Evolutionary conservation across 2,888 invertebrate species (phyloP).

Genomic region (Ctenicera cuprea): DNA sequence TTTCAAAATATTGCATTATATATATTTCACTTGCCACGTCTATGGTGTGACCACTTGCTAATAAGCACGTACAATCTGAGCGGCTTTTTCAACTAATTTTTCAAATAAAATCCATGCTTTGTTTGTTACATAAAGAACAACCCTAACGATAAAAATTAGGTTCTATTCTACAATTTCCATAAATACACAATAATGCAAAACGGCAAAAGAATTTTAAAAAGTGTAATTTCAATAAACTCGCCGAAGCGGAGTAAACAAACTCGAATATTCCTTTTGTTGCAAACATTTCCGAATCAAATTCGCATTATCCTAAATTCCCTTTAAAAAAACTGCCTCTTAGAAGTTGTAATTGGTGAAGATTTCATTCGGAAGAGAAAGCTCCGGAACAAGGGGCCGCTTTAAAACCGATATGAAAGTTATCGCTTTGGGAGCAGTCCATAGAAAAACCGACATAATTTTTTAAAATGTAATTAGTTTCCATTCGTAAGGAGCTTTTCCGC

Average conservation of each 20-base stretch:
- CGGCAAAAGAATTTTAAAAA: background rate
- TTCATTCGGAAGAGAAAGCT: slow-evolving; percentile 2
- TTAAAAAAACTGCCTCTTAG: slow-evolving; percentile 15
- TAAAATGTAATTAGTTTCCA: slow-evolving; percentile 50
- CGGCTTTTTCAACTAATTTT: too few species aligned
- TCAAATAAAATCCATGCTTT: too few species aligned
- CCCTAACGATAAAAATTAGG: too few species aligned
- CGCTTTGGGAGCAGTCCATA: slow-evolving; percentile 27
- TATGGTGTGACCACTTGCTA: too few species aligned
- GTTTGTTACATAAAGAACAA: too few species aligned
- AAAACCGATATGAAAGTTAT: slow-evolving; percentile 35
- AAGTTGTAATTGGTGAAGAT: slow-evolving; percentile 17
- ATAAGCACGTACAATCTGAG: too few species aligned
- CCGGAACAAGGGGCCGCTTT: slow-evolving; percentile 3
- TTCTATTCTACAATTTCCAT: too few species aligned
- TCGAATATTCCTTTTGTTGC: background rate
- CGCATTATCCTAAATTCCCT: slow-evolving; percentile 4
- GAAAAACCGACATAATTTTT: slow-evolving; percentile 36
- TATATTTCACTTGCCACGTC: too few species aligned
- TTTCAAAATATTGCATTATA: too few species aligned
- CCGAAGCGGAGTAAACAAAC: background rate
- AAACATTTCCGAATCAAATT: slow-evolving; percentile 13
- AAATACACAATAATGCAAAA: too few species aligned
- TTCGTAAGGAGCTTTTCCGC: slow-evolving; percentile 44
- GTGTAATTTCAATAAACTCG: background rate